These are phyloP conservation scores for Tachyglossus aculeatus DNA, from an alignment of 2,797 vertebrate genomes.

Conservation along the genomic window DNA sequence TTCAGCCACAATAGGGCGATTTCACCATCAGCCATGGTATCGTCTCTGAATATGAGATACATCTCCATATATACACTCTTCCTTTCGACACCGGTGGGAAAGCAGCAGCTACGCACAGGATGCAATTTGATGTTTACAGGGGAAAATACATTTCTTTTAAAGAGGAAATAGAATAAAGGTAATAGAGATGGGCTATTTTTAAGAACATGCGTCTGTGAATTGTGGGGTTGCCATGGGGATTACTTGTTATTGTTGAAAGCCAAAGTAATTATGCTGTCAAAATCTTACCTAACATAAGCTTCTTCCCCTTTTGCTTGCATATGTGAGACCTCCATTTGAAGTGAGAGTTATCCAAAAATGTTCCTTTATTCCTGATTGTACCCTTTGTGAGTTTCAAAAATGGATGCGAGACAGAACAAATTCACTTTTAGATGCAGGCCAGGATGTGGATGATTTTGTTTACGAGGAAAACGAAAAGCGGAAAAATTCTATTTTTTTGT, in stretches of 20 bases:
- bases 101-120: too few species aligned
- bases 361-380: neutral
- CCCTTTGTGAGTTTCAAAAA: too few species aligned
- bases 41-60: too few species aligned
- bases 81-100: neutral
- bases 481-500: neutral
- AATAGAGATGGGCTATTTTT: constrained; percentile 31
- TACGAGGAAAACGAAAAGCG: neutral
- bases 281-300: constrained; percentile 26
- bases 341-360: constrained; percentile 1
- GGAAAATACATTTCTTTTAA: neutral
- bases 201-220: constrained; percentile 37
- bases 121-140: neutral
- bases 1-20: too few species aligned
- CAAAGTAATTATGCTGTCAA: constrained; percentile 52
- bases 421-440: neutral
- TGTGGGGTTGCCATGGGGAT: constrained; percentile 61
- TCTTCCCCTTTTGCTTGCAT: constrained; percentile 18
- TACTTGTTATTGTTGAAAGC: constrained; percentile 41
- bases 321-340: constrained; percentile 35
- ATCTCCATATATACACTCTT: too few species aligned
- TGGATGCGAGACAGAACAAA: neutral
- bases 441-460: neutral
- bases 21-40: too few species aligned
- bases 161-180: neutral